Percentiles rank a stretch among this genome's conserved stretches.
Conservation (phyloP, 2,113 vertebrate genomes). For the Willisornis vidua region DNA sequence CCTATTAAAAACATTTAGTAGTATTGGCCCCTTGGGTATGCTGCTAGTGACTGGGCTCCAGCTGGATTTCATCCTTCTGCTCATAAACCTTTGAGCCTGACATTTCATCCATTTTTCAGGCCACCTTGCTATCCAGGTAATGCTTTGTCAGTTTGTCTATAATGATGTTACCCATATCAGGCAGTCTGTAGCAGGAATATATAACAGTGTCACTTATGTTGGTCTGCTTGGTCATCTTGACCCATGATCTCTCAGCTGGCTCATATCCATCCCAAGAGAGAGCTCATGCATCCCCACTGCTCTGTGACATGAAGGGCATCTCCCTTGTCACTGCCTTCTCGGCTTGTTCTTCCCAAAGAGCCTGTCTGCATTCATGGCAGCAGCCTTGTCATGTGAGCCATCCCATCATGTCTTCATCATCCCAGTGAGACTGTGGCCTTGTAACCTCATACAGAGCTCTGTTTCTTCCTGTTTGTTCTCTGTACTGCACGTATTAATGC, state of each 20-base stretch:
- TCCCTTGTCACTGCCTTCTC: neutral
- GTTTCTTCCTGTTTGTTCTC: neutral
- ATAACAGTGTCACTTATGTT: neutral
- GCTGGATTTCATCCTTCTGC: neutral
- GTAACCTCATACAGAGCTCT: neutral
- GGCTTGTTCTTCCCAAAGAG: neutral
- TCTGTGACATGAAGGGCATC: accelerated
- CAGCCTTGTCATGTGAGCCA: neutral
- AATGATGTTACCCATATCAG: neutral
- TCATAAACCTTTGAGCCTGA: neutral
- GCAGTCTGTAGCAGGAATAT: neutral
- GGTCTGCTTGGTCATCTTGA: neutral
- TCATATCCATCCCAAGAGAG: neutral
- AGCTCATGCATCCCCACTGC: neutral
- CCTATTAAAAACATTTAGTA: neutral
- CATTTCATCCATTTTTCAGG: neutral
- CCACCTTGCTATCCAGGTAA: accelerated
- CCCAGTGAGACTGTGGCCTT: neutral
- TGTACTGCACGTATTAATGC: neutral
- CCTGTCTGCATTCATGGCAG: neutral
- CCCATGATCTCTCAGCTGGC: neutral
- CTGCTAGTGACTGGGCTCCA: neutral
- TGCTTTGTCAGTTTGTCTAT: neutral
- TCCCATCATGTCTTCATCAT: neutral
- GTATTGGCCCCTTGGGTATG: neutral